A percentile compares a stretch with the other conserved stretches of the same genome.
phyloP scores from a whole-genome alignment of 1,140 invertebrate genomes.

The Mycetomoellerius zeteki region DNA sequence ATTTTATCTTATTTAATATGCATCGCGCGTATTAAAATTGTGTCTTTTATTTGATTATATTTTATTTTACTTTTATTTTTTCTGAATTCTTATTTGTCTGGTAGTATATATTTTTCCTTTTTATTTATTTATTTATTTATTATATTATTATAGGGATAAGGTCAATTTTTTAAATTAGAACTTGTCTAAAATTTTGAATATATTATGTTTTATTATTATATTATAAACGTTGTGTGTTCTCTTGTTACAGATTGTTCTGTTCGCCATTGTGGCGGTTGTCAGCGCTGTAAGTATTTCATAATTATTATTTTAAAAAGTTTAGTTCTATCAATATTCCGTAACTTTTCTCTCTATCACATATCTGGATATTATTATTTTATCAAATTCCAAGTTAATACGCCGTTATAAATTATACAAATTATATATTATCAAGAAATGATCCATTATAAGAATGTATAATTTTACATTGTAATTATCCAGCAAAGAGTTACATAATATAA shows the following conservation, averaged over 20 bases:
- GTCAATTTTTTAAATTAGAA: not conserved
- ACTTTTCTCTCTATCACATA: not conserved
- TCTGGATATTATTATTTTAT: slow-evolving; percentile 12
- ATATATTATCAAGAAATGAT: not conserved
- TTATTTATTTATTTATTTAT: not conserved
- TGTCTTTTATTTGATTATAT: not conserved
- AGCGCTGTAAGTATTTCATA: slow-evolving; percentile 73
- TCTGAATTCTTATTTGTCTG: not conserved
- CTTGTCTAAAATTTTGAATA: not conserved
- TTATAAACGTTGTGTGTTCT: not conserved
- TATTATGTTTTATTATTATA: slow-evolving; percentile 1
- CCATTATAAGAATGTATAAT: not conserved
- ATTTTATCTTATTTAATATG: not conserved
- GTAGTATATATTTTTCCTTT: not conserved
- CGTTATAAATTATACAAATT: not conserved
- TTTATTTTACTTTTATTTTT: not conserved
- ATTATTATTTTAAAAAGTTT: slow-evolving; percentile 6
- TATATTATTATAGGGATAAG: not conserved
- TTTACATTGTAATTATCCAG: not conserved
- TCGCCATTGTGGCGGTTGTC: slow-evolving; percentile 82
- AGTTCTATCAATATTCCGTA: not conserved
- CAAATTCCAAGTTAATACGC: not conserved
- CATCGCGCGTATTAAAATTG: not conserved
- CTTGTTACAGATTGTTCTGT: slow-evolving; percentile 82
- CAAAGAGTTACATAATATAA: not conserved